Percentiles rank a stretch among this genome's conserved stretches.
These are phyloP conservation scores for Rapana venosa DNA, from an alignment of 2,888 invertebrate species.

Conservation along the genomic window DNA sequence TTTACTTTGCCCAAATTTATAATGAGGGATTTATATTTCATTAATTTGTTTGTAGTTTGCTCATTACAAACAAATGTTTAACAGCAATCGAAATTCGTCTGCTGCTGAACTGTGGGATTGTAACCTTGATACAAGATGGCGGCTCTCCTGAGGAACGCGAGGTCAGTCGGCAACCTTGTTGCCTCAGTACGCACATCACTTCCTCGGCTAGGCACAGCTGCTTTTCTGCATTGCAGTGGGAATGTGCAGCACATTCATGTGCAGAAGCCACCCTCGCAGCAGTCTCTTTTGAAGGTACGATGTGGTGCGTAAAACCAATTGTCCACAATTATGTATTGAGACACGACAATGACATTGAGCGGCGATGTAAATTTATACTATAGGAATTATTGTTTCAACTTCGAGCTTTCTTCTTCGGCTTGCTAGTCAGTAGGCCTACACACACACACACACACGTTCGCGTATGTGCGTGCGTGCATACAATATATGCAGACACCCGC, in stretches of 20 bases:
- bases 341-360: background rate
- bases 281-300: slow-evolving; percentile 37
- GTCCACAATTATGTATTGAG: background rate
- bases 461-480: too few species aligned
- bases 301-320: background rate
- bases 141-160: slow-evolving; percentile 52
- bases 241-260: slow-evolving; percentile 37
- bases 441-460: too few species aligned
- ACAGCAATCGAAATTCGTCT: background rate
- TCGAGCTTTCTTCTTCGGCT: too few species aligned
- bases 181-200: slow-evolving; percentile 49
- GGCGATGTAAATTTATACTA: background rate
- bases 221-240: slow-evolving; percentile 46
- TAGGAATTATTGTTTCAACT: background rate
- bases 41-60: background rate
- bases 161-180: slow-evolving; percentile 46
- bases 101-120: slow-evolving; percentile 16
- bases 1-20: too few species aligned
- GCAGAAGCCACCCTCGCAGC: slow-evolving; percentile 2
- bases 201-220: slow-evolving; percentile 48
- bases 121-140: slow-evolving; percentile 52
- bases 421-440: too few species aligned
- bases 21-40: too few species aligned
- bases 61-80: background rate
- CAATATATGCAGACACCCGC: too few species aligned